phyloP scores from a whole-genome alignment of 1,140 invertebrate genomes.

The Scaptomyza graminum region DNA sequence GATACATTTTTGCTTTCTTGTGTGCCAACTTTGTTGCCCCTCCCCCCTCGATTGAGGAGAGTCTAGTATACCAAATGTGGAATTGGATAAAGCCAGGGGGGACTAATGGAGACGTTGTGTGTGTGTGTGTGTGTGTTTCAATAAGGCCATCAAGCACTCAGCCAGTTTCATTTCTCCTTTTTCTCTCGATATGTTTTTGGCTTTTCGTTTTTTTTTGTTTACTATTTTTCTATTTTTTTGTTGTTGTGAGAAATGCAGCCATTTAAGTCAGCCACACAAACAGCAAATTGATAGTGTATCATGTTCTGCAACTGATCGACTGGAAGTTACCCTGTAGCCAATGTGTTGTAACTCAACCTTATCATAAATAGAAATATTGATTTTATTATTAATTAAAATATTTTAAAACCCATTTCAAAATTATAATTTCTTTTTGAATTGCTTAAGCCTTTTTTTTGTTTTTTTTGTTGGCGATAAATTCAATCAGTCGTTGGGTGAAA shows the following conservation, averaged over 20 bases:
- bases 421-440: too few species aligned
- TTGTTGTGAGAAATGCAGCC: constrained; percentile 16
- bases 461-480: too few species aligned
- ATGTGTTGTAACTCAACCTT: neutral
- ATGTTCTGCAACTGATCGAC: neutral
- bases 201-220: constrained; percentile 1
- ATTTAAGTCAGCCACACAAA: constrained; percentile 15
- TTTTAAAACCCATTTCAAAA: too few species aligned
- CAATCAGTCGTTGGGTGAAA: too few species aligned
- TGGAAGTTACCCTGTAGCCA: neutral
- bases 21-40: constrained; percentile 22
- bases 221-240: neutral
- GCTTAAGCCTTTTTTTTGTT: too few species aligned
- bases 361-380: too few species aligned
- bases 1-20: constrained; percentile 70
- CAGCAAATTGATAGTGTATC: neutral
- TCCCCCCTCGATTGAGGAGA: neutral
- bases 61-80: too few species aligned
- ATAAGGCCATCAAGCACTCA: constrained; percentile 8
- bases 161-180: constrained; percentile 1
- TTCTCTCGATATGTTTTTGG: neutral
- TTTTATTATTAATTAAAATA: too few species aligned
- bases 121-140: neutral
- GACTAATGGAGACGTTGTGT: neutral
- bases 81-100: neutral